phyloP scores from a whole-genome alignment of 1,140 invertebrate species.

The Drosophila varians region DNA sequence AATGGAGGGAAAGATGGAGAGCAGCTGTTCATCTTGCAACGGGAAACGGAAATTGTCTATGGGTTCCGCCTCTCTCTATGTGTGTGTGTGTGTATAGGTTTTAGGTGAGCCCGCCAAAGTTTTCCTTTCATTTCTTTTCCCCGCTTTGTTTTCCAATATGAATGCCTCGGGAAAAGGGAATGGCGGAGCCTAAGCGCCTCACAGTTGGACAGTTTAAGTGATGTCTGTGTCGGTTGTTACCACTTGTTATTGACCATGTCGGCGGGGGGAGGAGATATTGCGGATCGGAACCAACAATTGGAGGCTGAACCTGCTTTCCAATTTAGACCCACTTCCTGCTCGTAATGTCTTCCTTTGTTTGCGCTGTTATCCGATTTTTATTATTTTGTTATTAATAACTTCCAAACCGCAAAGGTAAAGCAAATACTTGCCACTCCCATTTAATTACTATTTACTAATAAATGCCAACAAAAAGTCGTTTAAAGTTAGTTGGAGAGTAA shows the following conservation, averaged over 20 bases:
- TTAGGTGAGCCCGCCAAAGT: conserved; percentile 34
- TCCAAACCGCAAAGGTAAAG: not conserved
- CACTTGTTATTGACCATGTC: conserved; percentile 23
- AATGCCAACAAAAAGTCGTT: conserved; percentile 14
- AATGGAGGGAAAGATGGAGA: not conserved
- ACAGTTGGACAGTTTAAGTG: conserved; percentile 75
- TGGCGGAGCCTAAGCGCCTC: conserved; percentile 20
- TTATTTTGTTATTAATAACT: too few species aligned
- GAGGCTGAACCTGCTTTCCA: conserved; percentile 10
- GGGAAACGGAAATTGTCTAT: conserved; percentile 78
- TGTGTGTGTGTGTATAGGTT: conserved; percentile 18
- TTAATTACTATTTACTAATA: not conserved
- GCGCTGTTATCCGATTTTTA: too few species aligned
- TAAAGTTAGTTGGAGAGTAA: conserved; percentile 36
- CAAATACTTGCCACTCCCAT: not conserved
- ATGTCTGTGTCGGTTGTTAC: conserved; percentile 33
- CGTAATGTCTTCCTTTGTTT: too few species aligned
- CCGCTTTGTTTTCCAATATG: conserved; percentile 42
- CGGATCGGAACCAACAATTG: not conserved
- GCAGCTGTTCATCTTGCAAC: conserved; percentile 70
- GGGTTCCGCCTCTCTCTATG: conserved; percentile 27
- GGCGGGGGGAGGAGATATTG: not conserved
- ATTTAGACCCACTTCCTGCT: conserved; percentile 4
- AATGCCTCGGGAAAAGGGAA: conserved; percentile 21
- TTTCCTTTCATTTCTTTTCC: conserved; percentile 39